Percentiles rank a stretch among this genome's conserved stretches.
Evolutionary conservation across 1,140 invertebrate genomes (phyloP).

Genomic region (Cyclina sinensis): DNA sequence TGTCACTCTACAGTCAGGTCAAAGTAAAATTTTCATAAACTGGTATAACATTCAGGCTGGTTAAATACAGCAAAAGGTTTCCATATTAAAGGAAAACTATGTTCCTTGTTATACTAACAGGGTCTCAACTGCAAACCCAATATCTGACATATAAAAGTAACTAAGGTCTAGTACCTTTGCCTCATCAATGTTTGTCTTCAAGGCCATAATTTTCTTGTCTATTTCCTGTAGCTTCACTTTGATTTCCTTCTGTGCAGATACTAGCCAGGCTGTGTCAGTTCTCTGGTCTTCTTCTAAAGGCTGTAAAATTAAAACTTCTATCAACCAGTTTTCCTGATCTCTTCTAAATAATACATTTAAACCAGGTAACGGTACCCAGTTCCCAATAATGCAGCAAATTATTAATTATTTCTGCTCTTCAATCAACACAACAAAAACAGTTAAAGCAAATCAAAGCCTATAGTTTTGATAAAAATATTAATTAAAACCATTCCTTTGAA

Average conservation of each 20-base stretch:
- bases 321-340: too few species aligned
- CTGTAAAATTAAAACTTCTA: conserved; percentile 79
- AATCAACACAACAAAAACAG: background rate
- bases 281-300: conserved; percentile 89
- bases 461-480: background rate
- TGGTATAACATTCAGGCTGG: too few species aligned
- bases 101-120: too few species aligned
- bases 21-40: too few species aligned
- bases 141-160: too few species aligned
- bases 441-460: background rate
- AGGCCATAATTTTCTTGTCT: conserved; percentile 59
- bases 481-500: background rate
- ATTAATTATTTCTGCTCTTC: background rate
- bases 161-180: conserved; percentile 42
- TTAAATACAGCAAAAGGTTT: too few species aligned
- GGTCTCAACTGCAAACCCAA: too few species aligned
- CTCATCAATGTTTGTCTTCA: conserved; percentile 58
- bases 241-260: conserved; percentile 63
- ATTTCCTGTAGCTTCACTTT: conserved; percentile 53
- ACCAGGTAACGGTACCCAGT: too few species aligned
- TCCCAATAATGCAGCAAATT: too few species aligned
- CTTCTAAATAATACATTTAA: too few species aligned
- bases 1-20: too few species aligned
- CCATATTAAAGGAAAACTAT: too few species aligned
- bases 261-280: conserved; percentile 66